Evolutionary conservation across 2,113 vertebrate species (phyloP).

Genomic region (Proteles cristata): DNA sequence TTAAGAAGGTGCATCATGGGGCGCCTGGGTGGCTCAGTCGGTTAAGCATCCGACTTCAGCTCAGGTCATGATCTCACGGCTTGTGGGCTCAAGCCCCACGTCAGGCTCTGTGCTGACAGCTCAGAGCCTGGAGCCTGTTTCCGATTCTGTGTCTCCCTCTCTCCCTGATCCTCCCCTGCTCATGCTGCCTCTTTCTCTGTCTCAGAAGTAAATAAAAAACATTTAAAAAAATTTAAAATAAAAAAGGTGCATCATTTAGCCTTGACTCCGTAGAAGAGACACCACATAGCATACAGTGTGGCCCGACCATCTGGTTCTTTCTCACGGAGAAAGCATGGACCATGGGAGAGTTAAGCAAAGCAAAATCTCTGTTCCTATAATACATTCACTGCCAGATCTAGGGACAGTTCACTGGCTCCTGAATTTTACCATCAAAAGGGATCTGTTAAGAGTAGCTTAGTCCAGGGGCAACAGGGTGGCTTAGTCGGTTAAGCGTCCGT

Average conservation of each 20-base stretch:
- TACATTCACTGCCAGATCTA: neutral
- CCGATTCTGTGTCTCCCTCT: no score
- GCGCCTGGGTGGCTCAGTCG: no score
- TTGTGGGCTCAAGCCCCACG: no score
- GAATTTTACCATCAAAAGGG: neutral
- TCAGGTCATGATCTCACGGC: no score
- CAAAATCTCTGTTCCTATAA: neutral
- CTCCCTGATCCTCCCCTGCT: no score
- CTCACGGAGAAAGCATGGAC: neutral
- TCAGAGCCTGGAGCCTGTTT: no score
- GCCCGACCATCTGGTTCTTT: neutral
- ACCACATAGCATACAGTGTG: accelerated
- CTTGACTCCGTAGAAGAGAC: neutral
- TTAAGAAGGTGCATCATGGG: neutral
- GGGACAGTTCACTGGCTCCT: neutral
- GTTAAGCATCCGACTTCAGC: no score
- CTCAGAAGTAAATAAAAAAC: no score
- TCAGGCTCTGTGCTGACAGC: no score
- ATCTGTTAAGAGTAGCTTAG: neutral
- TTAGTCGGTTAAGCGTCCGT: no score
- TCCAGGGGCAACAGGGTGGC: neutral
- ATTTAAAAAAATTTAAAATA: no score
- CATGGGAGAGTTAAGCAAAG: neutral
- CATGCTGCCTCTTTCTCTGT: no score
- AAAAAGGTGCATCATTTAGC: neutral